These are phyloP conservation scores for Phaenicophaeus curvirostris DNA, from an alignment of 2,797 vertebrate genomes.

Conservation along the genomic window DNA sequence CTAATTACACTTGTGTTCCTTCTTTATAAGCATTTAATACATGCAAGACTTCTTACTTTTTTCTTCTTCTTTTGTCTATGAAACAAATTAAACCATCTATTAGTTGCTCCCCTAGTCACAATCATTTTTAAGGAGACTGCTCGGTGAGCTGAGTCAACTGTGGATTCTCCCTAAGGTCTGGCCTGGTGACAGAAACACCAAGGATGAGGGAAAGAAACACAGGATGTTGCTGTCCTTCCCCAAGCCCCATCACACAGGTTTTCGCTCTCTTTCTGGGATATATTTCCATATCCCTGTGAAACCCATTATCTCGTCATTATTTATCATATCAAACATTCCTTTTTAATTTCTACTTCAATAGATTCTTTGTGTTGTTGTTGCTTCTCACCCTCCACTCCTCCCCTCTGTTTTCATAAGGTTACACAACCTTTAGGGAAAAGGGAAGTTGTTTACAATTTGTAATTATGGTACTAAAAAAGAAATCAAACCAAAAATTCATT, in stretches of 20 bases:
- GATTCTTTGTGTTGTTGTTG: constrained; percentile 14
- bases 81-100: not conserved
- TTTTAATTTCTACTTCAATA: constrained; percentile 82
- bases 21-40: not conserved
- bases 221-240: not conserved
- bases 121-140: not conserved
- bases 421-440: constrained; percentile 72
- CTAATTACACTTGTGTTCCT: not conserved
- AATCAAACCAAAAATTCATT: constrained; percentile 70
- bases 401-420: constrained; percentile 67
- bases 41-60: not conserved
- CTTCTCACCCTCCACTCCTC: not conserved
- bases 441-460: constrained; percentile 73
- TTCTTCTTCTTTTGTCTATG: not conserved
- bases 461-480: constrained; percentile 70
- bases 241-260: constrained; percentile 32
- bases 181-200: not conserved
- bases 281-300: constrained; percentile 83
- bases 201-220: constrained; percentile 7
- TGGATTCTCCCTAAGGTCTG: not conserved
- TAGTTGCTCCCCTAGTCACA: not conserved
- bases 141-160: not conserved
- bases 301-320: constrained; percentile 81
- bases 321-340: constrained; percentile 81
- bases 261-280: constrained; percentile 53